Evolutionary conservation across 1,140 invertebrate species (phyloP), one percentile per base, ranked within the genome.

Genomic region (Meloidogyne hapla): DNA sequence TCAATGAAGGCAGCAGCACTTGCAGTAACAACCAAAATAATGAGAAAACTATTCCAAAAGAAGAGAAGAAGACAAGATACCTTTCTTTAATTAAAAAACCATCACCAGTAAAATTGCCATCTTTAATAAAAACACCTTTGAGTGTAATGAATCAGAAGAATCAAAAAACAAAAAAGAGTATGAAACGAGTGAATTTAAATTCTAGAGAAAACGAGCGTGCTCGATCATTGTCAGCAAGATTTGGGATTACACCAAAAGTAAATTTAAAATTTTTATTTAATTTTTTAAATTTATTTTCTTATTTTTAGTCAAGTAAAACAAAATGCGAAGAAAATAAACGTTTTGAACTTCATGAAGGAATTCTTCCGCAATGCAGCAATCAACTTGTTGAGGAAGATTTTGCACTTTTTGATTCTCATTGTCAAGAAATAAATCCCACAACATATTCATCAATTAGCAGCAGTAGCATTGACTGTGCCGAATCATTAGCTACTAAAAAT

Each of bases 281-380:
- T 4, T 4, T 38, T 38, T 38, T 45, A 45, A n/a, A 56, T 8
- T 56, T 56, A 56, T n/a, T n/a, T n/a, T 1, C 8, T 56, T 21
- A 3, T 5, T 5, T 18, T 56, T 56, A 56, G 48, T 56, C 18
- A 9, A 18, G n/a, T 15, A 15, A 15, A 42, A 42, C 40, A 56
- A 56, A 56, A 21, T n/a, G 8, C 1, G 4, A 1, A 5, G 48
- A 4, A 56, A 56, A 56, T 56, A 56, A 56, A 56, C 48, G 48
- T 56, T 56, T 56, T n/a, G 48, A 56, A 56, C 18, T 56, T 56
- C 48, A n/a, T 56, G 48, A 56, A 56, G 48, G 48, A 56, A 56
- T 56, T 56, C 4, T 56, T 56, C 48, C 48, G n/a, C 48, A 56
- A n/a, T 13, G 48, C n/a, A 56, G 48, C 3, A n/a, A 56, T n/a